Evolutionary conservation across 2,113 vertebrate species (phyloP), one percentile per base, ranked within the genome.

Genomic region (Nesoenas mayeri): DNA sequence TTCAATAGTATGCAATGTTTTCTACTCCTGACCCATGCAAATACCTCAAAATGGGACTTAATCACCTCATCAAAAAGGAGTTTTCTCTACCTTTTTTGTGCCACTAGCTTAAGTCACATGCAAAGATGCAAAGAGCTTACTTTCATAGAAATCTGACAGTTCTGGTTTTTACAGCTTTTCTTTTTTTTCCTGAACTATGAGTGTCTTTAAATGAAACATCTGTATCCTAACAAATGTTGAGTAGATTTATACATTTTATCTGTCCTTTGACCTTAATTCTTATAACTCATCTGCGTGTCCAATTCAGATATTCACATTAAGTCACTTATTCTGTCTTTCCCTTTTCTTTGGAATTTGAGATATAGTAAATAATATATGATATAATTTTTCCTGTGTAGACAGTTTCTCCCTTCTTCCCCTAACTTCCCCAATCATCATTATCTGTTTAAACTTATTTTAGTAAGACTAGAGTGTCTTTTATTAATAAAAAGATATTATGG

Each of bases 211-310:
- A 91, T 91, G 92, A 93, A 94, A 92, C 87, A 83, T 95, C 86
- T 93, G 89, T 25, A 53, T 91, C 61, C 54, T 95, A 95, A 95
- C 95, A 89, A 90, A 47, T 1, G 0, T 25, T 89, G 93, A 93
- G 73, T 50, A 96, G 93, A 91, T 93, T 96, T 91, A 95, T 93
- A 89, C 12, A 57, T 75, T 94, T 96, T 95, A 86, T 96, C 89
- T 97, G 93, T 91, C 96, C 91, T 95, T 94, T 96, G 95, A 95
- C 93, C 94, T 85, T 94, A 94, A 96, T 96, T 91, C 83, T 81
- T 92, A 69, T 89, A 95, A 84, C 40, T 97, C 79, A 88, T 91
- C 58, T 71, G 34, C 0, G 0, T 80, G 66, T 89, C 60, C 78
- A 96, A 84, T 86, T 92, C 72, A 79, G 82, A 61, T 70, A 78